Percentiles rank a stretch among this genome's conserved stretches.
phyloP scores from a whole-genome alignment of 2,888 invertebrate genomes.

The Drosophila monieri region DNA sequence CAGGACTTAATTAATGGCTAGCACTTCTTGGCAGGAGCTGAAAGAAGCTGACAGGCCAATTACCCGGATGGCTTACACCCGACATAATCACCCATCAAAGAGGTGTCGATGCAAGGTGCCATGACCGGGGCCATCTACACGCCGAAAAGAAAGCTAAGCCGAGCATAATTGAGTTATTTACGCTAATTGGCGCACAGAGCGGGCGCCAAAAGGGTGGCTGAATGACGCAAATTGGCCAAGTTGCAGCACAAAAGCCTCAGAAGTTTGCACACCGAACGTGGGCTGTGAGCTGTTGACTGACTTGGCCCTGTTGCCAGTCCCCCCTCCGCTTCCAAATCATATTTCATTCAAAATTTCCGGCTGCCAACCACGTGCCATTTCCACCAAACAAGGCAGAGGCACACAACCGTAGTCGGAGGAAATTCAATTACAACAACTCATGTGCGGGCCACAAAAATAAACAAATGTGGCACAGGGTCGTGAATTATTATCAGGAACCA shows the following conservation, averaged over 20 bases:
- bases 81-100: slow-evolving; percentile 65
- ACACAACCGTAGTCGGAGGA: slow-evolving; percentile 8
- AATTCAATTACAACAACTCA: slow-evolving; percentile 51
- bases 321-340: slow-evolving; percentile 16
- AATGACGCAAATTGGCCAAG: slow-evolving; percentile 46
- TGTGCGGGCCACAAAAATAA: slow-evolving; percentile 33
- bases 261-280: slow-evolving; percentile 59
- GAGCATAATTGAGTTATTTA: slow-evolving; percentile 72
- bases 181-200: slow-evolving; percentile 58
- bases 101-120: slow-evolving; percentile 59
- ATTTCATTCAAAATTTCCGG: slow-evolving; percentile 42
- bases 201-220: neutral
- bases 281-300: slow-evolving; percentile 28
- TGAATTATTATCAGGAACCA: slow-evolving; percentile 21
- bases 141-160: slow-evolving; percentile 19
- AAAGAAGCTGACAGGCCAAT: slow-evolving; percentile 53
- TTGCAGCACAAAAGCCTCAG: slow-evolving; percentile 50
- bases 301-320: slow-evolving; percentile 13
- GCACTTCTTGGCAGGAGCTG: slow-evolving; percentile 16
- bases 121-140: slow-evolving; percentile 12
- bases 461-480: slow-evolving; percentile 30
- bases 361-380: slow-evolving; percentile 42
- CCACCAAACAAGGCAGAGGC: slow-evolving; percentile 2
- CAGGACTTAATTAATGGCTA: slow-evolving; percentile 55
- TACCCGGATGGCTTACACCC: slow-evolving; percentile 40